Base-by-base conservation (phyloP, 2,888 invertebrate genomes). In the Coronaproctus castanopsis region DNA sequence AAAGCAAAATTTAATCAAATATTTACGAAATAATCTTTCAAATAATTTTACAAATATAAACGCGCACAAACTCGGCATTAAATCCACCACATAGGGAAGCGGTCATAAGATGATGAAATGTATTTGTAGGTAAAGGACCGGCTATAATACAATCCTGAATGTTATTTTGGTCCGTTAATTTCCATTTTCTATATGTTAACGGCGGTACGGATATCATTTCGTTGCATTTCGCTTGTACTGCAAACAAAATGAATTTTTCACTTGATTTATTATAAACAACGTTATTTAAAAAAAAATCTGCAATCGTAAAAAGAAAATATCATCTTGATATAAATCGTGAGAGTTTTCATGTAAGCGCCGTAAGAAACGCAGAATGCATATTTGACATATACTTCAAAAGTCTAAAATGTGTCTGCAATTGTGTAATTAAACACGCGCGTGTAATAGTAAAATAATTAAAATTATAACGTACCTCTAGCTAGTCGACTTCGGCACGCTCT, bases 61-160 rank as follows among this genome's bases (percentile, higher is more conserved):
- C n/a, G n/a, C n/a, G n/a, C n/a, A 24, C 62, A 68, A 71, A 77
- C 74, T 77, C 76, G 18, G 81, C 77, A 67, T 80, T 79, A 72
- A 81, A 83, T 61, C 86, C 86, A 49, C 83, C 83, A 69, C 81
- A 79, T 21, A 85, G 77, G 1, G 88, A 87, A 19, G 86, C 87
- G 22, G 83, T 83, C 62, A 85, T 76, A 62, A 95, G 76, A 72
- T 93, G 88, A 71, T 93, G 92, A 74, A 89, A 95, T 1, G 82
- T 80, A 67, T 80, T 87, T 65, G 82, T 80, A 20, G 79, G 77
- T 67, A 77, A 81, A 24, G 81, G 74, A 0, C 87, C 87, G 56
- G 87, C 80, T 10, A 84, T 81, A 54, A 84, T 81, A 67, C 83
- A 83, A 72, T 93, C 93, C 64, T 80, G 79, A 1, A 86, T 77